Evolutionary conservation across 2,888 invertebrate genomes (phyloP), one percentile per base, ranked within the genome.

Genomic region (Ganaspis brasiliensis): DNA sequence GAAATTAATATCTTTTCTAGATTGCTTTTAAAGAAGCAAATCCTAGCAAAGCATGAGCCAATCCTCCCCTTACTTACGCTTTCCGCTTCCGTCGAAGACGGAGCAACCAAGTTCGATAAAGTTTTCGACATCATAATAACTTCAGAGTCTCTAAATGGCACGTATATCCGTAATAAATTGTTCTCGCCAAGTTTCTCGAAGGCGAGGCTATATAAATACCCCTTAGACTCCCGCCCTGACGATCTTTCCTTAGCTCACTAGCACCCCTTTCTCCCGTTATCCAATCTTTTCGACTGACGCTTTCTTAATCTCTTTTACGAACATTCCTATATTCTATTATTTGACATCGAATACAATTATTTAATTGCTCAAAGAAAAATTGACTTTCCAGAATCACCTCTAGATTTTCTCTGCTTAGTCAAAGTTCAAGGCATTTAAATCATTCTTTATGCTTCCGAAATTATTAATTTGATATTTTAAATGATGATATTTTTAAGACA

Each of bases 111-210:
- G 81, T 78, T 81, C 79, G 84, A 87, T 88, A 89, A 88, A 88
- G 82, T 89, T 88, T 85, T 84, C 83, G 82, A 82, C 83, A 86
- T 88, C 88, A 87, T 89, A 88, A 88, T 89, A 89, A 89, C 87
- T 89, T 87, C 76, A 79, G 83, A 83, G 85, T 84, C 85, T 83
- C 85, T 86, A 88, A 88, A 88, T 85, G 86, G 87, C 84, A 87
- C 87, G 86, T 87, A 88, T 88, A 88, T 87, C 85, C 88, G 86
- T 88, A 86, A 88, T 87, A 88, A 88, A 88, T 88, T 87, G 87
- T 88, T 88, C 86, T 87, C 83, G 83, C 85, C 84, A 88, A 88
- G 87, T 88, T 88, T 86, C 86, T 83, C 63, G 86, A 85, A 87
- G 77, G 83, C 83, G 83, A 77, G 85, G 87, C 86, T 86, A 85